Conservation (phyloP, 2,113 vertebrate species). For the Anoplopoma fimbria region DNA sequence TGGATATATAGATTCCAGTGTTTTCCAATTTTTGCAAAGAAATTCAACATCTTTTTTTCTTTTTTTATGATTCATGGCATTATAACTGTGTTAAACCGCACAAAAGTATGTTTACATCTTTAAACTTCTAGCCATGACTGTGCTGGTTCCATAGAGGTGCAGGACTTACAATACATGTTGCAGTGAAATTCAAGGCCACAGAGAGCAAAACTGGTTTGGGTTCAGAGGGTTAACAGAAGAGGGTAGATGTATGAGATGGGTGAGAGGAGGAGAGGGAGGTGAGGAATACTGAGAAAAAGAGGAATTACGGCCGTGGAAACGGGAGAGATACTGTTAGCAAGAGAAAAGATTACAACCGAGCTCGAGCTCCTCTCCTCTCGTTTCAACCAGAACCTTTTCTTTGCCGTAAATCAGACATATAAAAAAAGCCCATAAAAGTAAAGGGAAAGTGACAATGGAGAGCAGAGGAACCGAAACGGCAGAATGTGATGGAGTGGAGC, state of each 20-base stretch:
- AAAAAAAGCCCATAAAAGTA: conserved; percentile 30
- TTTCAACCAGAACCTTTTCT: conserved; percentile 28
- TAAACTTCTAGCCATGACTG: too few species aligned
- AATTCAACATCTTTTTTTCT: too few species aligned
- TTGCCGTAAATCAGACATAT: conserved; percentile 40
- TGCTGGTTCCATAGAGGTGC: too few species aligned
- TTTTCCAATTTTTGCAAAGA: too few species aligned
- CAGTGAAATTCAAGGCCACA: too few species aligned
- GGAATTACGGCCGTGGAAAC: conserved; percentile 23
- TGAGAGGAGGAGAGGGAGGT: conserved; percentile 4
- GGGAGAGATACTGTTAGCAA: conserved; percentile 37
- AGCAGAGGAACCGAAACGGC: conserved; percentile 13
- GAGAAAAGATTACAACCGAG: conserved; percentile 29
- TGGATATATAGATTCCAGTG: too few species aligned
- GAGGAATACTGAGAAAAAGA: conserved; percentile 15
- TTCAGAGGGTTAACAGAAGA: conserved; percentile 38
- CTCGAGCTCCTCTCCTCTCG: conserved; percentile 18
- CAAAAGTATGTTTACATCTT: too few species aligned
- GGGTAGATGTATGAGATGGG: conserved; percentile 13
- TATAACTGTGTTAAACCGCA: too few species aligned
- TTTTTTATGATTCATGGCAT: too few species aligned
- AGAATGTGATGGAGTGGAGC: conserved; percentile 25
- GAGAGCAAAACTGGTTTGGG: too few species aligned
- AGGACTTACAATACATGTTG: too few species aligned
- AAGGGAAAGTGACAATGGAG: conserved; percentile 36